Evolutionary conservation across 2,113 vertebrate genomes (phyloP), one percentile per base, ranked within the genome.

Genomic region (Lophura nycthemera): DNA sequence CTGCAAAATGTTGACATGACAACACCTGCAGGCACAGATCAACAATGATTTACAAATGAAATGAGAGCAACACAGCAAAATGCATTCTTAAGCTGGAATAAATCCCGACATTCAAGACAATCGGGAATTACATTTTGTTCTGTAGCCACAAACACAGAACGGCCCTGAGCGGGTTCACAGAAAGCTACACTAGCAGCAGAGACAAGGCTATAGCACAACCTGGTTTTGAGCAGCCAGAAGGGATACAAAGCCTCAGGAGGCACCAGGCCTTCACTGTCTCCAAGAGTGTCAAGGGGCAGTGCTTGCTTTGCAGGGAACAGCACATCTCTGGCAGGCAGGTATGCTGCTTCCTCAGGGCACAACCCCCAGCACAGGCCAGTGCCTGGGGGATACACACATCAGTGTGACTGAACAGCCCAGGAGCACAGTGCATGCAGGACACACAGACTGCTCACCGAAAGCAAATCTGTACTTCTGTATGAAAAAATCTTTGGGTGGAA

Each of bases 401-500:
- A 2, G 8, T 8, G 57, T 3, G 8, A 34, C 21, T 11, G 6
- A 45, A 21, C 9, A n/a, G 5, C 24, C 0, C 3, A 54, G 72
- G 50, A 42, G 6, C 11, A 38, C 36, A 32, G 63, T 32, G 4
- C 1, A 0, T 4, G 42, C 22, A 10, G 42, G 59, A 15, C 13
- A 8, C 40, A 17, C 4, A 36, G n/a, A 8, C 54, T 13, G 38
- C 98, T 94, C 92, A 98, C 98, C 97, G 96, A 61, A 96, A 97
- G 69, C 97, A 97, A 25, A 98, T 97, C 83, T 97, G 97, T 24
- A 97, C 94, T 87, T 98, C 98, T 2, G 96, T 97, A 25, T 97
- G 97, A 21, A 98, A 97, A 83, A 97, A 98, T 14, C 96, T 97
- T n/a, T 97, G 92, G 1, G 86, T 56, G 34, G 87, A 90, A 40